phyloP scores from a whole-genome alignment of 2,888 invertebrate genomes.

The Acronicta aceris region DNA sequence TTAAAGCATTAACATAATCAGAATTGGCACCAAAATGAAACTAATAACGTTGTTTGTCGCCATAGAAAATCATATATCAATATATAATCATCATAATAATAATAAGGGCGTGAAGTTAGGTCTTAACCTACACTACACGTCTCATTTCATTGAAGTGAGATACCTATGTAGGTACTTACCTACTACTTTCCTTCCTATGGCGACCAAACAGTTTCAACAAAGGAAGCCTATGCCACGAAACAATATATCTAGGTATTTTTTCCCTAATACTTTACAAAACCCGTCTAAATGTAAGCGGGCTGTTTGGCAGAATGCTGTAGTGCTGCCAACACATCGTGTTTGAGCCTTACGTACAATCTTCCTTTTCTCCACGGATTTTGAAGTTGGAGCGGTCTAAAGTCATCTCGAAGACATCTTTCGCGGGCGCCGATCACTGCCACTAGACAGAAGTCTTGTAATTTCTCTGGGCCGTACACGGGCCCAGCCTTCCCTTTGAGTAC shows the following conservation, averaged over 20 bases:
- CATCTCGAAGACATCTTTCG: slow-evolving; percentile 97
- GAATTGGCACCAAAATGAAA: slow-evolving; percentile 84
- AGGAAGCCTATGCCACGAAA: slow-evolving; percentile 54
- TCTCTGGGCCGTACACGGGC: slow-evolving; percentile 95
- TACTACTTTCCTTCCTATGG: slow-evolving; percentile 29
- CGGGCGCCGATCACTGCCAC: slow-evolving; percentile 98
- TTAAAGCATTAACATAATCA: slow-evolving; percentile 84
- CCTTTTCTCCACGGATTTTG: slow-evolving; percentile 99
- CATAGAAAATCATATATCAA: slow-evolving; percentile 37
- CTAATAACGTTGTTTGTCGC: slow-evolving; percentile 51
- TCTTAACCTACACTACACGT: no score
- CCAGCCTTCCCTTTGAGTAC: slow-evolving; percentile 95
- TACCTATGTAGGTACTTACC: no score
- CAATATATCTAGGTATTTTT: slow-evolving; percentile 39
- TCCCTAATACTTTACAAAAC: slow-evolving; percentile 29
- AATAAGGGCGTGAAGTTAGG: no score
- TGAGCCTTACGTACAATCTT: slow-evolving; percentile 96
- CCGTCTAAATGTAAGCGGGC: slow-evolving; percentile 90
- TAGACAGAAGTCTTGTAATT: slow-evolving; percentile 96
- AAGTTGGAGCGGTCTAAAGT: slow-evolving; percentile 97
- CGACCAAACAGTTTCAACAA: slow-evolving; percentile 58
- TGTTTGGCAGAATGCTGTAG: slow-evolving; percentile 96
- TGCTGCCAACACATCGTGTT: slow-evolving; percentile 96
- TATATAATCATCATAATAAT: no score
- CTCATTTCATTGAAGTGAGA: no score